Evolutionary conservation across 92 coral and sea anemone species (phyloP), one percentile per base, ranked within the genome.

Genomic region (Palythoa heliodiscus): DNA sequence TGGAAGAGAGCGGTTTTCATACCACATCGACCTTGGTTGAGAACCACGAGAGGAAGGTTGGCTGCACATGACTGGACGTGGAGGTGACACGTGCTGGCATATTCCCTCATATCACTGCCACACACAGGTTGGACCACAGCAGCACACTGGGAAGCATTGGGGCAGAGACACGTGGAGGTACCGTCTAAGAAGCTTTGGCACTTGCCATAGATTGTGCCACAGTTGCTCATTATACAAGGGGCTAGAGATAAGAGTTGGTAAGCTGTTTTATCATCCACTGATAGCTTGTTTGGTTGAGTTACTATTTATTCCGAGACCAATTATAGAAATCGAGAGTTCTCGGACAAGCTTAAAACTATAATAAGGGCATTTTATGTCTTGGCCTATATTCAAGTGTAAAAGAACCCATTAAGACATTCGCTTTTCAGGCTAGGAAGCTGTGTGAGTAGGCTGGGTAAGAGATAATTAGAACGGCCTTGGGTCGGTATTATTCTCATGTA

Each of bases 1-100:
- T 43, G 50, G 50, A 43, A 43, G 50, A 43, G 50, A 43, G 50
- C 7, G 50, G 4, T 61, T 13, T 39, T 82, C 97, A 57, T 88
- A 96, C 98, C 93, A 89, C 99, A 97, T 24, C 52, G 77, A 79
- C 99, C 99, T 52, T 89, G 82, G 78, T 87, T 91, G 37, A 92
- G 88, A 12, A 94, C 87, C 19, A 79, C 73, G 5, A 97, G 82
- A 8, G 84, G 87, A 71, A 77, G 78, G 85, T 85, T 91, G 37
- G 71, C 22, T 25, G 43, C 64, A 71, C 99, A 97, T 23, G 97
- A 89, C 29, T 85, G 87, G 14, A 86, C 93, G 48, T 89, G 92
- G 91, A 93, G 90, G 84, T 93, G 96, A 38, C 99, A 97, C 54
- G 89, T 93, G 63, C 93, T 91, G 43, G 78, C 52, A 68, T 97